Percentiles rank a stretch among this genome's conserved stretches.
phyloP scores from a whole-genome alignment of 2,888 invertebrate species.

The Tiphia femorata region DNA sequence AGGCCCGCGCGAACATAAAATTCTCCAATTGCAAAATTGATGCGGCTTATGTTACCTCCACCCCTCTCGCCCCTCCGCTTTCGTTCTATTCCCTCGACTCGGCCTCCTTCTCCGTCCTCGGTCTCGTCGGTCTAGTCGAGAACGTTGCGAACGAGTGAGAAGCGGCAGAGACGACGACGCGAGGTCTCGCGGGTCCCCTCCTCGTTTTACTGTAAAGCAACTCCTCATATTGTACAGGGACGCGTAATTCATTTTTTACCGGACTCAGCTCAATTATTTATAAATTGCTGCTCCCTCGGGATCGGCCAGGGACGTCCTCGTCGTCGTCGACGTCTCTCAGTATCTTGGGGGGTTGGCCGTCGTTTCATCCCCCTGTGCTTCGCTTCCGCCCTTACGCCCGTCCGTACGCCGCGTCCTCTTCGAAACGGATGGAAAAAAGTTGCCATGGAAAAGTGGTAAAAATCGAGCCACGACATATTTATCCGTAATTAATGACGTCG shows the following conservation, averaged over 20 bases:
- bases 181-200: constrained; percentile 64
- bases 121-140: constrained; percentile 12
- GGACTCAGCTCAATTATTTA: constrained; percentile 69
- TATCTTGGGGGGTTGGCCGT: too few relatives aligned
- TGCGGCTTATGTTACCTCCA: constrained; percentile 63
- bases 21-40: constrained; percentile 70
- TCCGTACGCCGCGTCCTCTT: too few relatives aligned
- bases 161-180: constrained; percentile 7
- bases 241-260: constrained; percentile 70
- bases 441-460: too few relatives aligned
- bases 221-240: constrained; percentile 68
- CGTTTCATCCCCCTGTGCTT: too few relatives aligned
- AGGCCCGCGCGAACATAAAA: constrained; percentile 65
- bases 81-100: constrained; percentile 3
- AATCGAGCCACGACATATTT: too few relatives aligned
- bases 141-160: constrained; percentile 2
- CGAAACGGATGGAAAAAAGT: too few relatives aligned
- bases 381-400: too few relatives aligned
- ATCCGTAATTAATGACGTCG: too few relatives aligned
- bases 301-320: constrained; percentile 43
- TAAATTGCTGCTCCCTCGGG: constrained; percentile 68
- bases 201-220: constrained; percentile 67
- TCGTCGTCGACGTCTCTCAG: too few relatives aligned
- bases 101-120: constrained; percentile 24
- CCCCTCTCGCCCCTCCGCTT: constrained; percentile 25